Evolutionary conservation across 2,888 invertebrate species (phyloP).

Genomic region (Drosophila nr. fundita): DNA sequence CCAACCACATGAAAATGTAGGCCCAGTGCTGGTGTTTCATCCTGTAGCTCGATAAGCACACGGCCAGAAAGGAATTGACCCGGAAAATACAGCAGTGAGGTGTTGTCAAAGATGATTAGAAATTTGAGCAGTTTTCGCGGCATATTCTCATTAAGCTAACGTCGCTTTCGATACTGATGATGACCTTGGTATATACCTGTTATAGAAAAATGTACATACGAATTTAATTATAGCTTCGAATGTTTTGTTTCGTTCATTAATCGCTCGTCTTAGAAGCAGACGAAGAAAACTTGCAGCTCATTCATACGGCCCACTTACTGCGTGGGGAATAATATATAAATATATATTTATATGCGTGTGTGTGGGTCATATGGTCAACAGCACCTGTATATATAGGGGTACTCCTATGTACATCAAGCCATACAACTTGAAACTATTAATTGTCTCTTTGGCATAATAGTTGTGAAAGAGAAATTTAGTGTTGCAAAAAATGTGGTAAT

Average conservation of each 20-base stretch:
- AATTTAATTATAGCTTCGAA: not conserved
- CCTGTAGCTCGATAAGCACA: slow-evolving; percentile 96
- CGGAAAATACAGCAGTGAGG: slow-evolving; percentile 95
- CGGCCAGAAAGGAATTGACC: slow-evolving; percentile 96
- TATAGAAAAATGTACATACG: not conserved
- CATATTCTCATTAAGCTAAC: slow-evolving; percentile 85
- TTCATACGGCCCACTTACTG: slow-evolving; percentile 9
- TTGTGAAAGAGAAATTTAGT: slow-evolving; percentile 27
- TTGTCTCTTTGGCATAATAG: not conserved
- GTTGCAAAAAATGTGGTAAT: slow-evolving; percentile 33
- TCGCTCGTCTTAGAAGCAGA: not conserved
- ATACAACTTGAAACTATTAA: not conserved
- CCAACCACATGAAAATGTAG: slow-evolving; percentile 97
- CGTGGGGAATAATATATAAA: not conserved
- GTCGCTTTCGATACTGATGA: not conserved
- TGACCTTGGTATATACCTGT: slow-evolving; percentile 30
- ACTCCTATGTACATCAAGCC: not conserved
- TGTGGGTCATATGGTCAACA: not conserved
- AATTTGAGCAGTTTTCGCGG: slow-evolving; percentile 96
- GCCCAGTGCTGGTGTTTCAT: slow-evolving; percentile 96
- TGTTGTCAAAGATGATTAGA: slow-evolving; percentile 96
- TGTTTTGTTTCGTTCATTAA: not conserved
- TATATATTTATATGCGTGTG: not conserved
- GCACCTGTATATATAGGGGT: not conserved
- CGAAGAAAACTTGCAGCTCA: not conserved